Percentiles rank a stretch among this genome's conserved stretches.
phyloP scores from a whole-genome alignment of 2,888 invertebrate genomes.

The Ennomos quercinarius region DNA sequence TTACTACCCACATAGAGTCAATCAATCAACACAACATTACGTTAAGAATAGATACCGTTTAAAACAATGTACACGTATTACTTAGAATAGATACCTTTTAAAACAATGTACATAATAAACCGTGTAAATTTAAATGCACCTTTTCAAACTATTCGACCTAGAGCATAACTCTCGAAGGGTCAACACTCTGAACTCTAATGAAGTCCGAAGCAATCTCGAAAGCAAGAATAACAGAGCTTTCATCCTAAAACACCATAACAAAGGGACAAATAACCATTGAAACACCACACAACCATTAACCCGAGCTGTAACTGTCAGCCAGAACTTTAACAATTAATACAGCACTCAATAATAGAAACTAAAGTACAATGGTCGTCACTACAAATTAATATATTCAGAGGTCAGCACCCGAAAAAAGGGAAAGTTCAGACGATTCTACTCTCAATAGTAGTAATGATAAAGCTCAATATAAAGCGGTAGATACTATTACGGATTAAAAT shows the following conservation, averaged over 20 bases:
- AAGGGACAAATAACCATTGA: conserved; percentile 71
- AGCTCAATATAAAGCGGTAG: conserved; percentile 40
- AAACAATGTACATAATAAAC: conserved; percentile 17
- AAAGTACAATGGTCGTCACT: conserved; percentile 69
- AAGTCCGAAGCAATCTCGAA: conserved; percentile 51
- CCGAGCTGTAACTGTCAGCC: conserved; percentile 72
- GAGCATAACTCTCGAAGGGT: conserved; percentile 44
- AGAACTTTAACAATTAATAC: conserved; percentile 78
- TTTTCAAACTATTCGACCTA: conserved; percentile 25
- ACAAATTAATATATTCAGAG: conserved; percentile 83
- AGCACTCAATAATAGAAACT: conserved; percentile 78
- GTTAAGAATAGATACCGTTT: conserved; percentile 16
- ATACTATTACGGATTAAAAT: conserved; percentile 1
- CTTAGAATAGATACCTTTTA: conserved; percentile 13
- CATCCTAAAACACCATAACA: conserved; percentile 69
- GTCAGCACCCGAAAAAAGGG: conserved; percentile 64
- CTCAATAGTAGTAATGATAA: conserved; percentile 32
- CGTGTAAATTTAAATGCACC: conserved; percentile 25
- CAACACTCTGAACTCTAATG: conserved; percentile 53
- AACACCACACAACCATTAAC: conserved; percentile 74
- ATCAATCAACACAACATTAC: conserved; percentile 15
- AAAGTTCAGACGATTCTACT: conserved; percentile 41
- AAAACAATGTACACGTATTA: conserved; percentile 13
- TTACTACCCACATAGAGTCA: neutral
- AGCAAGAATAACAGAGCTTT: conserved; percentile 53